phyloP scores from a whole-genome alignment of 2,797 vertebrate genomes.

The Esox lucius region DNA sequence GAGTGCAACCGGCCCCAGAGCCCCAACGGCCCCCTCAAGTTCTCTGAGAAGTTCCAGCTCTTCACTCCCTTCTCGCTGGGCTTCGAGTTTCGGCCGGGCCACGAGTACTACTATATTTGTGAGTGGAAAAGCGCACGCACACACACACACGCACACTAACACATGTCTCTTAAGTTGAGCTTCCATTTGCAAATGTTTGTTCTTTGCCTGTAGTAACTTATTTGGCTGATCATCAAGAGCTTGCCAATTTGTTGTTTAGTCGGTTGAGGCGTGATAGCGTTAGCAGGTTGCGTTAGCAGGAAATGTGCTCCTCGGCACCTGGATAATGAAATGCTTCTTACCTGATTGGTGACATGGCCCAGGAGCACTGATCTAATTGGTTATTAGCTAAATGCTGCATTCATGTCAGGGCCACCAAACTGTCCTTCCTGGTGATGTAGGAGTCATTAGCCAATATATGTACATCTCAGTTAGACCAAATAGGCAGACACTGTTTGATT shows the following conservation, averaged over 20 bases:
- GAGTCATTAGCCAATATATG: not conserved
- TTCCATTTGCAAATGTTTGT: not conserved
- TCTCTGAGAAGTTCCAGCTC: conserved; percentile 97
- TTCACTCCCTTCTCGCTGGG: conserved; percentile 96
- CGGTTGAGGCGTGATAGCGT: not conserved
- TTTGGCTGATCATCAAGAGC: not conserved
- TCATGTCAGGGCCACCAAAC: not conserved
- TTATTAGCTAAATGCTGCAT: not conserved
- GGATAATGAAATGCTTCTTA: not conserved
- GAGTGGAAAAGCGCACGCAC: conserved; percentile 54
- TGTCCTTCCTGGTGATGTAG: not conserved
- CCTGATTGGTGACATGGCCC: conserved; percentile 1
- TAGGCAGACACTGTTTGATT: conserved; percentile 3
- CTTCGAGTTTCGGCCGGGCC: conserved; percentile 93
- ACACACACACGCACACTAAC: not conserved
- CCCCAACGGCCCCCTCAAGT: conserved; percentile 87
- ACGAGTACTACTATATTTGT: conserved; percentile 98
- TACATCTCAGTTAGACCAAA: not conserved
- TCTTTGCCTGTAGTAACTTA: not conserved
- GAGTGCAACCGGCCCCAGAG: conserved; percentile 91
- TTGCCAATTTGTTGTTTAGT: not conserved
- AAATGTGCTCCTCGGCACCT: not conserved
- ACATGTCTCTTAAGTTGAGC: not conserved
- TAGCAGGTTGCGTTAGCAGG: too few relatives aligned
- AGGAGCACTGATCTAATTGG: conserved; percentile 4